Conservation (phyloP, 2,113 vertebrate species). For the Vombatus ursinus region DNA sequence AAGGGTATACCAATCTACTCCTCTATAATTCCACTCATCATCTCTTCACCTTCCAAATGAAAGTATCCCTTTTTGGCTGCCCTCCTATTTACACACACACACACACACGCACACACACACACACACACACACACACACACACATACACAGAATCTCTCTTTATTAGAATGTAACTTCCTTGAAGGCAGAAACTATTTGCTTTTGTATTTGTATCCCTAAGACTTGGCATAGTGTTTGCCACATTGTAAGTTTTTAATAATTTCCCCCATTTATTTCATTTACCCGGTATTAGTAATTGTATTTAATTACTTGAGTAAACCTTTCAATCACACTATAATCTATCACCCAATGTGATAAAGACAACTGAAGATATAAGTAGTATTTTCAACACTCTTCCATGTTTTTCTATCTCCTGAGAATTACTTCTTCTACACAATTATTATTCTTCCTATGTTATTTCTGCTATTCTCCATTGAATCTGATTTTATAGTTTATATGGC, state of each 20-base stretch:
- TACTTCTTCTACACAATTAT: conserved; percentile 23
- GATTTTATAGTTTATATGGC: conserved; percentile 39
- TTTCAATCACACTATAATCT: not conserved
- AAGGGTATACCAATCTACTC: not conserved
- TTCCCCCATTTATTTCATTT: not conserved
- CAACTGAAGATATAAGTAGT: not conserved
- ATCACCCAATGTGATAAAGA: not conserved
- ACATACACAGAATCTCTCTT: not conserved
- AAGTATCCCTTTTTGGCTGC: not conserved
- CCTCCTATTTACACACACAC: not conserved
- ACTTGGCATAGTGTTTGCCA: not conserved
- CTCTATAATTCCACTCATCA: not conserved
- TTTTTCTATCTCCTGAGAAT: conserved; percentile 32
- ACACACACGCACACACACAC: not conserved
- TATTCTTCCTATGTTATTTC: not conserved
- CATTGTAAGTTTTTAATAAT: not conserved
- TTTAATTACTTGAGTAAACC: not conserved
- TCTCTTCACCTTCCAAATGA: not conserved
- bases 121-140: too few relatives aligned
- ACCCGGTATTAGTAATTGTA: not conserved
- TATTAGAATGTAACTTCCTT: not conserved
- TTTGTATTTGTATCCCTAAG: not conserved
- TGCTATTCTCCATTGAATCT: conserved; percentile 28
- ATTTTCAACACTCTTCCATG: conserved; percentile 17
- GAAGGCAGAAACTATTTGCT: not conserved